Evolutionary conservation across 2,888 invertebrate species (phyloP).

Genomic region (Philereme vetulata): DNA sequence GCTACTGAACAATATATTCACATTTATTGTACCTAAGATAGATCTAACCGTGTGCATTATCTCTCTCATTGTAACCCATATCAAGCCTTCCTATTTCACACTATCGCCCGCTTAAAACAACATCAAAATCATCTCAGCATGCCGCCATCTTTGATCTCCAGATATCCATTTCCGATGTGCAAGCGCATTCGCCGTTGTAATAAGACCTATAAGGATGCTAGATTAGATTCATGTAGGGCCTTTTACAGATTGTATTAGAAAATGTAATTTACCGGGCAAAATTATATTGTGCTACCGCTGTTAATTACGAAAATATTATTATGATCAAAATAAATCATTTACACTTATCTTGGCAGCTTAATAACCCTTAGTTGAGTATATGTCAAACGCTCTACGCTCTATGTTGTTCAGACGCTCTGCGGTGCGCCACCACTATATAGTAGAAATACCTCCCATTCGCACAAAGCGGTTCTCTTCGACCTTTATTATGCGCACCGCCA

Average conservation of each 20-base stretch:
- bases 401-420: no score
- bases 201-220: slow-evolving; percentile 13
- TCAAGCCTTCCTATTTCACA: slow-evolving; percentile 41
- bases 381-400: no score
- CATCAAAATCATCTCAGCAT: slow-evolving; percentile 66
- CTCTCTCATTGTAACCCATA: slow-evolving; percentile 44
- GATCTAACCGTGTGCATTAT: slow-evolving; percentile 2
- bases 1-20: not conserved
- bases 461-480: no score
- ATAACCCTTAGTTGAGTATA: no score
- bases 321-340: no score
- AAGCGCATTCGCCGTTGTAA: slow-evolving; percentile 26
- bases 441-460: no score
- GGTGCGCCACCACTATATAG: no score
- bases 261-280: no score
- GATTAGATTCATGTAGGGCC: slow-evolving; percentile 13
- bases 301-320: no score
- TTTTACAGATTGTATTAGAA: slow-evolving; percentile 1
- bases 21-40: slow-evolving; percentile 10
- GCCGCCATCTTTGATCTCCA: slow-evolving; percentile 45
- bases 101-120: slow-evolving; percentile 63
- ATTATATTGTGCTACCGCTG: no score
- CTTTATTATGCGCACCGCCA: no score
- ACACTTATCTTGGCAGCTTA: no score
- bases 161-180: slow-evolving; percentile 56